Conservation (phyloP, 2,888 invertebrate species). For the Xylota sylvarum region DNA sequence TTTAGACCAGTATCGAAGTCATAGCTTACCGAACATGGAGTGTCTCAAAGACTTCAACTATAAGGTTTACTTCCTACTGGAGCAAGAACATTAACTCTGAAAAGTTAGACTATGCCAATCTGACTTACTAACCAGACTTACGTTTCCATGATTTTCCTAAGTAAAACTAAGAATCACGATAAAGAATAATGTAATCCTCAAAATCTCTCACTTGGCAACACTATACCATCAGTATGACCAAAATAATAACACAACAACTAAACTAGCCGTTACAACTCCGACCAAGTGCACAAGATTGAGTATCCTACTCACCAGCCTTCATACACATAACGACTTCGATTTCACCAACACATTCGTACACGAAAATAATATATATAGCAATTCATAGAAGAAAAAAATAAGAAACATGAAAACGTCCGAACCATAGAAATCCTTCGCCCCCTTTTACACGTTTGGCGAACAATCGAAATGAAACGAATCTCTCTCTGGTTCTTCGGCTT, state of each 20-base stretch:
- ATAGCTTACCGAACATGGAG: too few relatives aligned
- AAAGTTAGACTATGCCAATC: too few relatives aligned
- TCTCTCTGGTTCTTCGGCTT: constrained; percentile 77
- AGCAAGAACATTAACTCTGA: too few relatives aligned
- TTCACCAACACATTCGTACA: constrained; percentile 28
- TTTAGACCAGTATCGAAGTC: too few relatives aligned
- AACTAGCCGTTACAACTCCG: constrained; percentile 7
- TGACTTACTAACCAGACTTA: too few relatives aligned
- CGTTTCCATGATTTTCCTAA: too few relatives aligned
- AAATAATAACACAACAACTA: constrained; percentile 8
- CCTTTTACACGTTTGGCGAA: constrained; percentile 47
- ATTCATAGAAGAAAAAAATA: background rate
- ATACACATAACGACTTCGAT: constrained; percentile 26
- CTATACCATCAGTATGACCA: background rate
- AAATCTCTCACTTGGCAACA: constrained; percentile 14
- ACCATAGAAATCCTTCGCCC: constrained; percentile 34
- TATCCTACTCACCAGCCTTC: background rate
- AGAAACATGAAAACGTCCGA: constrained; percentile 22
- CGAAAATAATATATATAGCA: constrained; percentile 2
- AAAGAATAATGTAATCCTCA: too few relatives aligned
- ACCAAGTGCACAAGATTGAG: constrained; percentile 39
- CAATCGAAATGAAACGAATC: constrained; percentile 64
- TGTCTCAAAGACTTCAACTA: too few relatives aligned
- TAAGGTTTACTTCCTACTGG: too few relatives aligned
- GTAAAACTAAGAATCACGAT: too few relatives aligned